Percentiles rank a stretch among this genome's conserved stretches.
phyloP scores from a whole-genome alignment of 2,113 vertebrate genomes.

The Strix aluco region DNA sequence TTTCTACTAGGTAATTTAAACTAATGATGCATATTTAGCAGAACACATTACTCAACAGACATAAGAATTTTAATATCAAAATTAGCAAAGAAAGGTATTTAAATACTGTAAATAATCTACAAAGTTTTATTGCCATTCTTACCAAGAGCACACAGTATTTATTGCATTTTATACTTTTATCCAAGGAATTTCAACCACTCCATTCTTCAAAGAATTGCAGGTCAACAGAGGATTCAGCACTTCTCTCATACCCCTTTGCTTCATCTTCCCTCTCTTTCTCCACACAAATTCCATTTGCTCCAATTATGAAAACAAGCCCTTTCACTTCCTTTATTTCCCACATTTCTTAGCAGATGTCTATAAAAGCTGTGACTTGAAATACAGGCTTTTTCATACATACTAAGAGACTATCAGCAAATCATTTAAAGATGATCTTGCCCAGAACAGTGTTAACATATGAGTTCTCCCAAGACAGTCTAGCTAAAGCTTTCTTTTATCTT shows the following conservation, averaged over 20 bases:
- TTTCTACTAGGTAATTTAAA: constrained; percentile 23
- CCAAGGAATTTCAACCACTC: background rate
- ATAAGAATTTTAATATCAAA: constrained; percentile 3
- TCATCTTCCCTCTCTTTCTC: background rate
- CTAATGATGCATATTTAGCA: background rate
- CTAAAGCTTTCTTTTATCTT: constrained; percentile 11
- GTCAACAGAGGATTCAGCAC: background rate
- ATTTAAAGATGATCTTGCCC: background rate
- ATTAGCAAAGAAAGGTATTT: background rate
- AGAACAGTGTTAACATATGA: background rate
- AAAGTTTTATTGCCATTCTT: background rate
- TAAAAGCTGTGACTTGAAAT: background rate
- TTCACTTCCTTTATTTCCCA: background rate
- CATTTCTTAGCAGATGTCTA: background rate
- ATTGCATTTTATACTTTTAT: background rate
- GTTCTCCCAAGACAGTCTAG: background rate
- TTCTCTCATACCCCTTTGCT: background rate
- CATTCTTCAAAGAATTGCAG: background rate
- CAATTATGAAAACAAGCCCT: background rate
- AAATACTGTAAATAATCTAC: constrained; percentile 5
- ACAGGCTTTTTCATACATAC: background rate
- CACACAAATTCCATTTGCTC: background rate
- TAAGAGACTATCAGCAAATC: background rate
- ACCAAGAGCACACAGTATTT: background rate
- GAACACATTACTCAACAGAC: background rate